These are phyloP conservation scores for Heliothis peltigera DNA, from an alignment of 2,888 invertebrate genomes.

Conservation along the genomic window DNA sequence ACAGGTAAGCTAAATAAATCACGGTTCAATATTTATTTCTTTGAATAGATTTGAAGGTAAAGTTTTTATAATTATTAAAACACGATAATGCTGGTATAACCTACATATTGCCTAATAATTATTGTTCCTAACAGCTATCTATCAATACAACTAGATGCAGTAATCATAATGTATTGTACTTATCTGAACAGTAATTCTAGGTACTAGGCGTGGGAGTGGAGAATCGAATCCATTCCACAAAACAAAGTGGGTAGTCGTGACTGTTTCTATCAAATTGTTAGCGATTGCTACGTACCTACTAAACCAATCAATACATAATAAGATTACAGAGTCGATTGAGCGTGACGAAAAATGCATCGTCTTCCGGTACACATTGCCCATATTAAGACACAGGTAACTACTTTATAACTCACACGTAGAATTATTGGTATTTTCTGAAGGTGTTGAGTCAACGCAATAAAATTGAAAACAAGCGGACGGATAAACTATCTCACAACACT, in stretches of 20 bases:
- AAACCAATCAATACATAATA: slow-evolving; percentile 61
- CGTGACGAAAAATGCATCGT: slow-evolving; percentile 61
- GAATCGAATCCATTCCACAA: slow-evolving; percentile 50
- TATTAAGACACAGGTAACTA: slow-evolving; percentile 39
- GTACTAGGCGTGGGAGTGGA: slow-evolving; percentile 39
- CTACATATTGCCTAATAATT: too few relatives aligned
- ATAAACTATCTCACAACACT: neutral
- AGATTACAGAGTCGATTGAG: slow-evolving; percentile 65
- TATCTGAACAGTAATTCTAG: slow-evolving; percentile 24
- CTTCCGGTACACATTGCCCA: slow-evolving; percentile 49
- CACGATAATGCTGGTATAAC: too few relatives aligned
- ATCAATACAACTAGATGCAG: neutral
- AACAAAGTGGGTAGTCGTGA: slow-evolving; percentile 50
- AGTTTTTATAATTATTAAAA: too few relatives aligned
- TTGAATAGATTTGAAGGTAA: too few relatives aligned
- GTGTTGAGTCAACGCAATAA: slow-evolving; percentile 20
- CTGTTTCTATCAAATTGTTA: slow-evolving; percentile 44
- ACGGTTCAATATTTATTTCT: too few relatives aligned
- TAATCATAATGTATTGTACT: slow-evolving; percentile 19
- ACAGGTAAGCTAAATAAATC: too few relatives aligned
- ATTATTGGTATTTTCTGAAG: slow-evolving; percentile 5
- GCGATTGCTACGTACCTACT: slow-evolving; percentile 22
- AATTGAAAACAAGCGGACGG: slow-evolving; percentile 1
- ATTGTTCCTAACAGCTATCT: neutral
- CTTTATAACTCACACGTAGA: slow-evolving; percentile 6